Conservation (phyloP, 37 sponge, comb jelly and placozoan genomes). For the Eunapius fragilis region DNA sequence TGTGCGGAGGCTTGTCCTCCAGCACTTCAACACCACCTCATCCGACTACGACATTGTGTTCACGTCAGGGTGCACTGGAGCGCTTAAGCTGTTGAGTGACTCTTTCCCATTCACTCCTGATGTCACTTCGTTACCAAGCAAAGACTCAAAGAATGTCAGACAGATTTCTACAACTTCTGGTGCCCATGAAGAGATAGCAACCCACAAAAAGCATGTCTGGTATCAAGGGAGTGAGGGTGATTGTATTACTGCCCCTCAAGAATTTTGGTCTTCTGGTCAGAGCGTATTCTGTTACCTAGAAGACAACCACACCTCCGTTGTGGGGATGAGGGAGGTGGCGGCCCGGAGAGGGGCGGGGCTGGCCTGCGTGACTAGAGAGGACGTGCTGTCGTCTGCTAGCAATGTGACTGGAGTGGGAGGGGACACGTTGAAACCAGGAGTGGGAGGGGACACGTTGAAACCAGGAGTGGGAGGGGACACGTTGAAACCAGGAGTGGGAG, state of each 20-base stretch:
- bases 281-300: slow-evolving; percentile 87
- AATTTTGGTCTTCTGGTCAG: not conserved
- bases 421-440: not conserved
- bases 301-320: slow-evolving; percentile 94
- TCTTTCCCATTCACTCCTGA: slow-evolving; percentile 57
- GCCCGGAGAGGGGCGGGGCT: slow-evolving; percentile 49
- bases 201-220: not conserved
- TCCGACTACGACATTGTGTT: slow-evolving; percentile 79
- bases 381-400: not conserved
- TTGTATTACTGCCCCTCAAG: not conserved
- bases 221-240: not conserved
- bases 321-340: slow-evolving; percentile 91
- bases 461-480: not conserved
- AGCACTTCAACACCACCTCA: slow-evolving; percentile 70
- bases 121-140: not conserved
- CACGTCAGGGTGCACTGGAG: slow-evolving; percentile 81
- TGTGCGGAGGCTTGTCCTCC: slow-evolving; percentile 63
- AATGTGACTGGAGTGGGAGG: not conserved
- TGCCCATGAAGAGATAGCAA: not conserved
- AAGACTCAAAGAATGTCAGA: not conserved
- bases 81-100: slow-evolving; percentile 75
- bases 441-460: not conserved
- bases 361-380: slow-evolving; percentile 50
- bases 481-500: not conserved
- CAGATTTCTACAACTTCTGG: not conserved